Conservation (phyloP, 2,888 invertebrate species). For the Amphipoea lucens region DNA sequence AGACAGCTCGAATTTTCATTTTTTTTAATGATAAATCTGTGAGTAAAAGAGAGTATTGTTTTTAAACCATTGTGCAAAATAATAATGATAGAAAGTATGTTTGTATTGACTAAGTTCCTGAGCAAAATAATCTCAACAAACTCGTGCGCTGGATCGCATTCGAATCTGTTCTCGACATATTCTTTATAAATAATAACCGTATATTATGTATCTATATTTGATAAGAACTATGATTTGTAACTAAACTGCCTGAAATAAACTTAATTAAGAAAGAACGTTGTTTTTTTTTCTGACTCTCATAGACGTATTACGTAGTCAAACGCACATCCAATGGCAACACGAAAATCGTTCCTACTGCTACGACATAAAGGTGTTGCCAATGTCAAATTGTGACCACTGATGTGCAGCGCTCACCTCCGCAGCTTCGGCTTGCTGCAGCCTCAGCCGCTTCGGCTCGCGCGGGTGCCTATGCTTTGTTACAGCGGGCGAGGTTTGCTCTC, state of each 20-base stretch:
- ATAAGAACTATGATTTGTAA: constrained; percentile 5
- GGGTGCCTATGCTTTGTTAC: no score
- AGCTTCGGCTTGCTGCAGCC: no score
- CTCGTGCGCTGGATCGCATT: constrained; percentile 39
- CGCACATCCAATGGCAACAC: not conserved
- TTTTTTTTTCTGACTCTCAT: not conserved
- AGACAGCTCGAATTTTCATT: constrained; percentile 2
- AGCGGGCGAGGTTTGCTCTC: no score
- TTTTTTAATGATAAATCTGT: not conserved
- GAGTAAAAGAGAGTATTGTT: not conserved
- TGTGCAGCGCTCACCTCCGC: not conserved
- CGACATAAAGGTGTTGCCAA: not conserved
- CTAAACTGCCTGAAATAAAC: constrained; percentile 36
- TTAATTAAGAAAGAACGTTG: constrained; percentile 6
- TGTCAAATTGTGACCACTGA: not conserved
- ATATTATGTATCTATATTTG: constrained; percentile 17
- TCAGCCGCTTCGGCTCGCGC: no score
- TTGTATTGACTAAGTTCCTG: not conserved
- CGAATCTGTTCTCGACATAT: not conserved
- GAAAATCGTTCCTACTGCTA: not conserved
- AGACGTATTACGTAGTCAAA: not conserved
- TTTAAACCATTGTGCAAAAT: not conserved
- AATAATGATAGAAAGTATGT: not conserved
- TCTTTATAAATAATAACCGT: constrained; percentile 3
- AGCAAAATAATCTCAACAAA: not conserved